phyloP scores from a whole-genome alignment of 2,113 vertebrate genomes.

The Ancistrus triradiatus region DNA sequence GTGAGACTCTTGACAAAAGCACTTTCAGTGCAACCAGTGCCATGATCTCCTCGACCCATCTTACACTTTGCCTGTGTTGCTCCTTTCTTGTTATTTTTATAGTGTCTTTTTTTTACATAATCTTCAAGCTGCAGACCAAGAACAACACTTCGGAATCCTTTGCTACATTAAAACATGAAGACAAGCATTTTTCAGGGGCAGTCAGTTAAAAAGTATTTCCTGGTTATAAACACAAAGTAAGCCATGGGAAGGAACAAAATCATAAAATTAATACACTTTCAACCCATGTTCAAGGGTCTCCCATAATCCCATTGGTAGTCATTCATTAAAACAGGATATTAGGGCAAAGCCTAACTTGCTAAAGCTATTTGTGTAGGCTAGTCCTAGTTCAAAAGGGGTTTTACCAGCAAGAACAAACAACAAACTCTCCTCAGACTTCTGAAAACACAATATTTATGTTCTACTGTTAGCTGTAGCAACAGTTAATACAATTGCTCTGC shows the following conservation, averaged over 20 bases:
- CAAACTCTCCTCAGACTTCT: background rate
- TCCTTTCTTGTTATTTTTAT: background rate
- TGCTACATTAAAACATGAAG: conserved; percentile 29
- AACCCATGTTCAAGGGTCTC: conserved; percentile 24
- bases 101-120: background rate
- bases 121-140: conserved; percentile 32
- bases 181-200: background rate
- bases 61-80: background rate
- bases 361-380: conserved; percentile 23
- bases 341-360: conserved; percentile 21
- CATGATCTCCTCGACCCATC: no score
- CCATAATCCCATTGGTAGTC: conserved; percentile 22
- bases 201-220: background rate
- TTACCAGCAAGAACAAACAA: background rate
- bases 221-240: conserved; percentile 10
- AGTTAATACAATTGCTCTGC: conserved; percentile 34
- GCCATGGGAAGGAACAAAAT: background rate
- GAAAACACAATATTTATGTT: conserved; percentile 36
- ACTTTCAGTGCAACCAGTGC: no score
- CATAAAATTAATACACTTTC: background rate
- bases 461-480: conserved; percentile 29
- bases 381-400: background rate
- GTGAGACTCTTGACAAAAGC: no score
- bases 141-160: conserved; percentile 21
- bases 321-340: conserved; percentile 39